phyloP scores from a whole-genome alignment of 2,888 invertebrate species.

The Nysson spinosus region DNA sequence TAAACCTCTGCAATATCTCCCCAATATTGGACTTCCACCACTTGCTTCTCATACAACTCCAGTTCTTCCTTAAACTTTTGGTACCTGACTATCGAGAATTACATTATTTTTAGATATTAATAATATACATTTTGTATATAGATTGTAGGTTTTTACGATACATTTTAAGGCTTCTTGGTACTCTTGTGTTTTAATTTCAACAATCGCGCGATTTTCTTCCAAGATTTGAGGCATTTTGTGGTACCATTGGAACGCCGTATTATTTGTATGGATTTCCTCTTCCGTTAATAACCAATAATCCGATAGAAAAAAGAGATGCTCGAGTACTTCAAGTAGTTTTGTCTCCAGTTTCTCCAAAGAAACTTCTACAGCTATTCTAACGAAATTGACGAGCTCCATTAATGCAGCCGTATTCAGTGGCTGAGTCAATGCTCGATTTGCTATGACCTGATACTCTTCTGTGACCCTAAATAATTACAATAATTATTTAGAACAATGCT shows the following conservation, averaged over 20 bases:
- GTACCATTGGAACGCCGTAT: conserved; percentile 92
- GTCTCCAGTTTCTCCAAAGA: conserved; percentile 87
- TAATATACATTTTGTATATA: no score
- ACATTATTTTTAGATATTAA: not conserved
- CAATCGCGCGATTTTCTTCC: conserved; percentile 75
- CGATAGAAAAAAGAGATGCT: conserved; percentile 88
- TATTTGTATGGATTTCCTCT: conserved; percentile 91
- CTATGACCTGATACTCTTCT: conserved; percentile 89
- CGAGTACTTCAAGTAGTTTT: conserved; percentile 83
- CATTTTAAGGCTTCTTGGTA: conserved; percentile 87
- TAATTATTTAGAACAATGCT: conserved; percentile 18
- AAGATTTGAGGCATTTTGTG: conserved; percentile 88
- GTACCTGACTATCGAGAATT: conserved; percentile 80
- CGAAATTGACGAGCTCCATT: conserved; percentile 90
- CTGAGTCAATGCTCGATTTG: conserved; percentile 86
- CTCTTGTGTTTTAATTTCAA: conserved; percentile 44
- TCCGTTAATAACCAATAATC: conserved; percentile 90
- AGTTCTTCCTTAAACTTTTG: conserved; percentile 90
- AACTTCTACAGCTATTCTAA: conserved; percentile 85
- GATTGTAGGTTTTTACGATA: conserved; percentile 23
- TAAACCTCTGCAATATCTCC: conserved; percentile 90
- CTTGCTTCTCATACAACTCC: conserved; percentile 87
- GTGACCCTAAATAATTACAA: conserved; percentile 81
- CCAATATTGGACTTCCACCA: conserved; percentile 90
- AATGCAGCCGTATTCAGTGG: conserved; percentile 91